phyloP scores from a whole-genome alignment of 2,113 vertebrate species.

The Anolis sagrei region DNA sequence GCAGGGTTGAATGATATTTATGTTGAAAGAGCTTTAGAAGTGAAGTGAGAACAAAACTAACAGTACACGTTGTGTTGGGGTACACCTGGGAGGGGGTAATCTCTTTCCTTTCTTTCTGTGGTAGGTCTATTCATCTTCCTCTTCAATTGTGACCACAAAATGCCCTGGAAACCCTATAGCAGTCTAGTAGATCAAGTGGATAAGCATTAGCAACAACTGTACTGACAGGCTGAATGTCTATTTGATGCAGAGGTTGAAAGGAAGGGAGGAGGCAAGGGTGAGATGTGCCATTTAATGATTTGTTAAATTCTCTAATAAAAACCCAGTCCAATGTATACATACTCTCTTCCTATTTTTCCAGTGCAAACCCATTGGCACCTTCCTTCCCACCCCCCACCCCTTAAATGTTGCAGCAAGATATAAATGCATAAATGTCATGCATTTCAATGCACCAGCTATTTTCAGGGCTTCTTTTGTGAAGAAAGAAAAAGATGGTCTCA shows the following conservation, averaged over 20 bases:
- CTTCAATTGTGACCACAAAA: constrained; percentile 3
- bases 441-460: constrained; percentile 53
- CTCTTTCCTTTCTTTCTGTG: constrained; percentile 16
- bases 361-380: not conserved
- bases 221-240: constrained; percentile 21
- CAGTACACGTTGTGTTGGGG: too few relatives aligned
- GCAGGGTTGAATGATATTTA: constrained; percentile 10
- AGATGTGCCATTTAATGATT: constrained; percentile 40
- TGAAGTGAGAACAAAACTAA: constrained; percentile 16
- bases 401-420: constrained; percentile 37
- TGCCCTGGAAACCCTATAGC: constrained; percentile 29
- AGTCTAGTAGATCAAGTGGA: constrained; percentile 44
- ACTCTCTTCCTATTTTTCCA: constrained; percentile 4
- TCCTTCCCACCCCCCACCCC: not conserved
- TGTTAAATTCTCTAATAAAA: constrained; percentile 45
- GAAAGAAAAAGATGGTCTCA: constrained; percentile 28
- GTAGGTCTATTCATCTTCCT: not conserved
- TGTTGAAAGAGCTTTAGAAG: constrained; percentile 38
- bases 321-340: constrained; percentile 25
- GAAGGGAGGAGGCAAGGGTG: constrained; percentile 44
- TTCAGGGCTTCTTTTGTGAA: constrained; percentile 49
- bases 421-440: constrained; percentile 36
- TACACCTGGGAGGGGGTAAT: not conserved
- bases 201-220: not conserved
- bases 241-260: constrained; percentile 28